Evolutionary conservation across 2,797 vertebrate species (phyloP), one percentile per base, ranked within the genome.

Genomic region (Rhinophrynus dorsalis): DNA sequence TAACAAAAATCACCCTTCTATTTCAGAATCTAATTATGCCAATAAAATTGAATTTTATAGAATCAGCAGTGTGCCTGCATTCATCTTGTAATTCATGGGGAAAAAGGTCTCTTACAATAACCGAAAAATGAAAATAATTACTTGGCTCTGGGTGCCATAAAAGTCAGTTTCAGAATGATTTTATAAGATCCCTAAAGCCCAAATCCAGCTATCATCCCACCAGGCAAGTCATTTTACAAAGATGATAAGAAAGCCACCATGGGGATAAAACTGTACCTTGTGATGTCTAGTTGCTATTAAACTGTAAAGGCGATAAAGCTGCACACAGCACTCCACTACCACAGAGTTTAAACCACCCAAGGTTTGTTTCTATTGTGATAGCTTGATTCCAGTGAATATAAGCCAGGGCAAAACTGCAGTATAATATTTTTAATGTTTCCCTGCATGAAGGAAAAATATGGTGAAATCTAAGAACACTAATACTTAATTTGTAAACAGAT

Each of bases 141-240:
- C 73, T 79, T 77, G 17, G 50, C 78, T 74, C 64, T 59, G 44
- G 61, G 38, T 26, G 40, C 57, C 66, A 59, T 79, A 60, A 81
- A 62, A 74, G 35, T 58, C 60, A 82, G 70, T 77, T 80, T 88
- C 80, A 73, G 52, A 84, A 75, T 83, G 71, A 79, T 79, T 76
- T 71, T 37, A 42, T 50, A 9, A 13, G 26, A 52, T 64, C 60
- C 60, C 76, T 48, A 77, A 79, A 81, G 78, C 80, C 80, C 71
- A 79, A 67, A 75, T 76, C 68, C 79, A 83, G 81, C 80, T 59
- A 76, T 80, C 78, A 67, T 89, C 85, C 84, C 80, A 76, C 85
- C 56, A 85, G 85, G 84, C 80, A 37, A 88, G 86, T 86, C 78
- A 82, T 90, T 90, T 87, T 84, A 76, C 78, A 81, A 68, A 85